Conservation (phyloP, 2,797 vertebrate genomes). For the Cyclopterus lumpus region DNA sequence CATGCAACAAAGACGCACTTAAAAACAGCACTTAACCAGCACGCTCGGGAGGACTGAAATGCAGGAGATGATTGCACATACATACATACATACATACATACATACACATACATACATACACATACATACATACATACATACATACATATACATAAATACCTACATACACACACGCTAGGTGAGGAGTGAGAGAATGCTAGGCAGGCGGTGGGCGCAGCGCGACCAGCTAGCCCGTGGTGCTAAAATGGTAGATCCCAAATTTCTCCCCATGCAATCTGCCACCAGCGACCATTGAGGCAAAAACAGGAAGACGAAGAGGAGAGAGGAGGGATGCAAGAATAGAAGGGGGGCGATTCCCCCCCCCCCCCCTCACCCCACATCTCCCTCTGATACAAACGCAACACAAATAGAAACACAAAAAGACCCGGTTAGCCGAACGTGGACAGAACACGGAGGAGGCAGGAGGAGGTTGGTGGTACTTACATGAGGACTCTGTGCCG, state of each 20-base stretch:
- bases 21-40: conserved; percentile 7
- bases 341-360: conserved; percentile 23
- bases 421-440: conserved; percentile 17
- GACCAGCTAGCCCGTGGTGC: conserved; percentile 66
- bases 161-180: conserved; percentile 4
- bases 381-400: conserved; percentile 20
- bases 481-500: conserved; percentile 99
- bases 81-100: background rate
- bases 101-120: background rate
- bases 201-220: conserved; percentile 51
- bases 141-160: background rate
- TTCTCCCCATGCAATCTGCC: conserved; percentile 65
- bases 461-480: conserved; percentile 87
- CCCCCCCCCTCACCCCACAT: background rate
- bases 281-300: conserved; percentile 72
- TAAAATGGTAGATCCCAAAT: conserved; percentile 81
- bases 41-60: conserved; percentile 4
- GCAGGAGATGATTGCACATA: background rate
- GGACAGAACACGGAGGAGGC: conserved; percentile 50
- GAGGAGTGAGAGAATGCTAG: conserved; percentile 43
- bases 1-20: conserved; percentile 25
- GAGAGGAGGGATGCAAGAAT: conserved; percentile 52
- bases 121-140: too few species aligned
- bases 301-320: conserved; percentile 64
- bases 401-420: conserved; percentile 11